Percentiles rank a stretch among this genome's conserved stretches.
Conservation (phyloP, 2,888 invertebrate species). For the Machimus rusticus region DNA sequence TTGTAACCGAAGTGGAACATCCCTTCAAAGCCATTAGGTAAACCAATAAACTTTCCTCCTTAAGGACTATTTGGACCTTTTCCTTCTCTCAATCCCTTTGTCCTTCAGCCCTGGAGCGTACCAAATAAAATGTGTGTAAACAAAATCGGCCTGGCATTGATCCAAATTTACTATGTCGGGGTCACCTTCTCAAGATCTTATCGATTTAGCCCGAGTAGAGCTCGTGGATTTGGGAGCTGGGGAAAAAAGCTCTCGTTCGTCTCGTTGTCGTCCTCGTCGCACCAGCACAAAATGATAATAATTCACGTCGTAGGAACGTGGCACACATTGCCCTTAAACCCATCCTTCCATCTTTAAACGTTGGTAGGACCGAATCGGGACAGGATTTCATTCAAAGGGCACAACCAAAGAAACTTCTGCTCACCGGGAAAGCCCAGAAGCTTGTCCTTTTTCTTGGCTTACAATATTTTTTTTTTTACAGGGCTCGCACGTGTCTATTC, state of each 20-base stretch:
- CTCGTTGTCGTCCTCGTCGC: no score
- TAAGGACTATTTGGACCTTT: background rate
- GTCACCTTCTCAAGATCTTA: constrained; percentile 1
- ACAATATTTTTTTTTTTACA: background rate
- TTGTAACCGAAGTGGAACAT: background rate
- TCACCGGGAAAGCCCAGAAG: background rate
- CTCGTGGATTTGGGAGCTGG: background rate
- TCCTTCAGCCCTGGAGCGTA: background rate
- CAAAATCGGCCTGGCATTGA: constrained; percentile 8
- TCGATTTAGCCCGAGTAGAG: constrained; percentile 2
- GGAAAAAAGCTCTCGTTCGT: constrained; percentile 3
- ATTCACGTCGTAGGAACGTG: background rate
- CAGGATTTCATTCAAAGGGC: background rate
- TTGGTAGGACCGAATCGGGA: background rate
- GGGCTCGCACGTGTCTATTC: background rate
- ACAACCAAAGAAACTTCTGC: background rate
- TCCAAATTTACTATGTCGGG: constrained; percentile 32
- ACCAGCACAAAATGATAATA: background rate
- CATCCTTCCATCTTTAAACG: background rate
- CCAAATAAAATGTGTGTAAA: constrained; percentile 1
- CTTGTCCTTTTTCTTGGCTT: background rate
- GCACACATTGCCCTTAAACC: background rate
- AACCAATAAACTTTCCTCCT: background rate
- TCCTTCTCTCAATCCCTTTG: background rate
- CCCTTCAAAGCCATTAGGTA: background rate